Percentiles rank a stretch among this genome's conserved stretches.
Conservation (phyloP, 2,113 vertebrate species). For the Stigmatopora nigra region DNA sequence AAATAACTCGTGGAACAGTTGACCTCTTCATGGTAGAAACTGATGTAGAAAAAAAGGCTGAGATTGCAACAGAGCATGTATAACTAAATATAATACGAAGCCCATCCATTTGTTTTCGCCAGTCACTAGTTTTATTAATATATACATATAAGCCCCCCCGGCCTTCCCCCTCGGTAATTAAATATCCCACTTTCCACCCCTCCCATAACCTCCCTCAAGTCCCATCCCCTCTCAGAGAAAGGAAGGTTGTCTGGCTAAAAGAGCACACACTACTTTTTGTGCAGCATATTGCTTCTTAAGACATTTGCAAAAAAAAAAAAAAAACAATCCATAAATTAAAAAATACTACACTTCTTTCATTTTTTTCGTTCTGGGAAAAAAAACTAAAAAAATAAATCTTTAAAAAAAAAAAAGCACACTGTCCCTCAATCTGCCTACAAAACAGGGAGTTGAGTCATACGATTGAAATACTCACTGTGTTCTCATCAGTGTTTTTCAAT, state of each 20-base stretch:
- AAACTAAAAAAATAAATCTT: slow-evolving; percentile 29
- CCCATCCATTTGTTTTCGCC: slow-evolving; percentile 42
- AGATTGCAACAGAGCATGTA: no score
- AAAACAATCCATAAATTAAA: slow-evolving; percentile 59
- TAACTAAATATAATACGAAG: slow-evolving; percentile 10
- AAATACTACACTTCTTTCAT: slow-evolving; percentile 57
- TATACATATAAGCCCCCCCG: slow-evolving; percentile 59
- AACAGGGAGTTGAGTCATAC: slow-evolving; percentile 29
- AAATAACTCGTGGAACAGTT: no score
- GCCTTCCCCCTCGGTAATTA: slow-evolving; percentile 56
- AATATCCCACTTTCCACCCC: slow-evolving; percentile 54
- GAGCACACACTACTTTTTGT: slow-evolving; percentile 66
- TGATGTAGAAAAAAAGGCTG: no score
- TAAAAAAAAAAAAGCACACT: slow-evolving; percentile 51
- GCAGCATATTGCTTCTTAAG: slow-evolving; percentile 74
- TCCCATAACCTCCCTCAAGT: slow-evolving; percentile 9
- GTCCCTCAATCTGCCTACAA: slow-evolving; percentile 67
- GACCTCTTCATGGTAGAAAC: no score
- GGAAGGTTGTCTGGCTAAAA: slow-evolving; percentile 55
- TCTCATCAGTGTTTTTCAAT: not conserved
- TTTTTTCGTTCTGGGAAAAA: slow-evolving; percentile 48
- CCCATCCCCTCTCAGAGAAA: slow-evolving; percentile 21
- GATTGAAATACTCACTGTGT: not conserved
- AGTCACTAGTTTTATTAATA: slow-evolving; percentile 71
- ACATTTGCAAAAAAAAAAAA: slow-evolving; percentile 64